Evolutionary conservation across 2,888 invertebrate genomes (phyloP), one percentile per base, ranked within the genome.

Genomic region (Emmelina monodactyla): DNA sequence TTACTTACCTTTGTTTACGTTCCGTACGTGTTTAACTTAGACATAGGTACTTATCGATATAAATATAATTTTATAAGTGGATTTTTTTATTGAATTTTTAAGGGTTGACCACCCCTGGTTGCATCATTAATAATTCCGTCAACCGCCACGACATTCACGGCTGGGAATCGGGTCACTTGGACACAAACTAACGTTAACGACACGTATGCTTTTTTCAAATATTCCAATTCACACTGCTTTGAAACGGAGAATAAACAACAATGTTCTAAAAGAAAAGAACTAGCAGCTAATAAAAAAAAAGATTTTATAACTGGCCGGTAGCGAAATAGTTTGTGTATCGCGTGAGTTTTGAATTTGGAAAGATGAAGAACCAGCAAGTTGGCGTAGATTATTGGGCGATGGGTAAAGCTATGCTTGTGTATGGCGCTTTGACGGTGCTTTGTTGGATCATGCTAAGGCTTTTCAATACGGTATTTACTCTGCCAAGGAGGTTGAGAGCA

Each of bases 321-420:
- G n/a, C n/a, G 9, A 19, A 19, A 7, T 9, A 7, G 6, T 5
- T 41, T 43, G 35, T 29, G 16, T 32, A 37, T 28, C 12, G 32
- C 33, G 31, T 12, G 7, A 33, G 34, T 33, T 7, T 19, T n/a
- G 15, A 16, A 16, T 16, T 9, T 1, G 28, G 15, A 31, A 56
- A 47, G 51, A 88, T 87, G 87, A 83, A 84, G 55, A 65, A 82
- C 42, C 88, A 88, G 61, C 83, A 87, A 80, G 85, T 89, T 1
- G 78, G 79, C 14, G 85, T 88, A 19, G 86, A 88, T 57, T 81
- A 84, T 42, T 84, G 85, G 80, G 82, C 83, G 40, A 88, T 89
- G 87, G 62, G 82, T 1, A 82, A 83, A 50, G 82, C 85, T 1
- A 85, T 87, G 58, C 53, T 82, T 25, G 80, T 82, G 10, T 89